phyloP scores from a whole-genome alignment of 1,140 invertebrate species.

The Drosophila insularis region DNA sequence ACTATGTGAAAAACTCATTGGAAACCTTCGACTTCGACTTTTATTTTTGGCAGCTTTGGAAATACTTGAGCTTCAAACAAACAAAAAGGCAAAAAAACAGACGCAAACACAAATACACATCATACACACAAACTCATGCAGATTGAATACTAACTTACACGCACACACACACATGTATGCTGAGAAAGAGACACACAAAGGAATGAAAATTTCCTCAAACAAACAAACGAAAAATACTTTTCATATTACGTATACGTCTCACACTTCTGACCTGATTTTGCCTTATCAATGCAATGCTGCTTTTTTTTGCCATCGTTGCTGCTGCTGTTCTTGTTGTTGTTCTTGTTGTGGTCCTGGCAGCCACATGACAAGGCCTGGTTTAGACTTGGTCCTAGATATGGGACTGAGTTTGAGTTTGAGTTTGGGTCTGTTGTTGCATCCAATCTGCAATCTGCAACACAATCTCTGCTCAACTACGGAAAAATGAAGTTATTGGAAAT shows the following conservation, averaged over 20 bases:
- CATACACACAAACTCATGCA: background rate
- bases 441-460: slow-evolving; percentile 73
- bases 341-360: slow-evolving; percentile 31
- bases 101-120: background rate
- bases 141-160: background rate
- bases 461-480: slow-evolving; percentile 79
- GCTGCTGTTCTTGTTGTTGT: slow-evolving; percentile 23
- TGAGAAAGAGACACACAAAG: slow-evolving; percentile 38
- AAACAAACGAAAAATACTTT: slow-evolving; percentile 68
- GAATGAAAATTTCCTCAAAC: slow-evolving; percentile 36
- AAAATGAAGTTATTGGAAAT: slow-evolving; percentile 80
- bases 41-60: background rate
- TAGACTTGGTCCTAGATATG: slow-evolving; percentile 6
- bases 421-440: slow-evolving; percentile 41
- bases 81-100: background rate
- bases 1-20: background rate
- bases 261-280: slow-evolving; percentile 72
- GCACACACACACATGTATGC: slow-evolving; percentile 2
- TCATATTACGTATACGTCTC: slow-evolving; percentile 73
- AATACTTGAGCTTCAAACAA: slow-evolving; percentile 5
- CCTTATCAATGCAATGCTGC: slow-evolving; percentile 74
- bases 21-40: background rate
- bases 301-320: slow-evolving; percentile 44
- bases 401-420: background rate
- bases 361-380: slow-evolving; percentile 46